These are phyloP conservation scores for Chiroxiphia lanceolata DNA, from an alignment of 2,797 vertebrate genomes.

Conservation along the genomic window DNA sequence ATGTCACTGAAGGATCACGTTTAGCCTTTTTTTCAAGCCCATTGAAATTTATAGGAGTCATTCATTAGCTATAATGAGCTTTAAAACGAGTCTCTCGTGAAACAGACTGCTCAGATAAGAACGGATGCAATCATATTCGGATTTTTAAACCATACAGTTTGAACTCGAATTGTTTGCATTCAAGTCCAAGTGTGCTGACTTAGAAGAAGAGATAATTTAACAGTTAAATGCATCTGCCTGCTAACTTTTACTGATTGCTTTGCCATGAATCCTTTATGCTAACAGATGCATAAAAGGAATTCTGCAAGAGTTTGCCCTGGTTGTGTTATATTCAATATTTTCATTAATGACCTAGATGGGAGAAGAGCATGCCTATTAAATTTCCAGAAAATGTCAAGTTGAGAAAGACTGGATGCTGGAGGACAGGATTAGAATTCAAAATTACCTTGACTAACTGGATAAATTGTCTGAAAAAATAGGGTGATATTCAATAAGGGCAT, in stretches of 20 bases:
- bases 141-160: neutral
- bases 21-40: neutral
- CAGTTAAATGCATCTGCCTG: neutral
- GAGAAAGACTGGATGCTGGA: neutral
- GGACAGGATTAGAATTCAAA: slow-evolving; percentile 20
- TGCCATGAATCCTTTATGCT: neutral
- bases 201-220: slow-evolving; percentile 24
- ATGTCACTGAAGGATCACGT: neutral
- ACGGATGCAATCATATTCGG: slow-evolving; percentile 23
- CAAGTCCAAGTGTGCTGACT: neutral
- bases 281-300: neutral
- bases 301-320: neutral
- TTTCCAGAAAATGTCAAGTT: neutral
- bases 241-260: neutral
- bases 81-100: slow-evolving; percentile 34
- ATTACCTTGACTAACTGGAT: neutral
- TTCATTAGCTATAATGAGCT: slow-evolving; percentile 45
- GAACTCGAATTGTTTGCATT: neutral
- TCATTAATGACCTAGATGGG: neutral
- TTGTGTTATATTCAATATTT: neutral
- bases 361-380: neutral
- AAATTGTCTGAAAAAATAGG: neutral
- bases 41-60: slow-evolving; percentile 25
- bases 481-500: neutral
- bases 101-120: neutral